Evolutionary conservation across 2,113 vertebrate species (phyloP).

Genomic region (Tringa solitaria): DNA sequence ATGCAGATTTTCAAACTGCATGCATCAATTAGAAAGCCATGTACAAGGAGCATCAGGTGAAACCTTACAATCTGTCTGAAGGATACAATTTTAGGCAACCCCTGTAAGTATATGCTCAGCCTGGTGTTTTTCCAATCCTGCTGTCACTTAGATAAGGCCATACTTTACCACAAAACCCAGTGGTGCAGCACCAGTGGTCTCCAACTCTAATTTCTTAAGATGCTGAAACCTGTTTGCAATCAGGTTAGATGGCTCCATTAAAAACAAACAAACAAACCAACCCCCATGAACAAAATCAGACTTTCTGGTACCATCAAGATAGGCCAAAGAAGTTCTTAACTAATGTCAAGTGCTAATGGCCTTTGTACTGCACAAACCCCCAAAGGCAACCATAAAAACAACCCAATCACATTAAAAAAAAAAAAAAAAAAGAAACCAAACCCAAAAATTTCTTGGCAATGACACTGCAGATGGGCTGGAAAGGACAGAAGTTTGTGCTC

Average conservation of each 20-base stretch:
- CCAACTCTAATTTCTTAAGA: neutral
- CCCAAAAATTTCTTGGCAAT: neutral
- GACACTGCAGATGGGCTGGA: neutral
- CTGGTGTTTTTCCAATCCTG: neutral
- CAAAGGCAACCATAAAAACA: neutral
- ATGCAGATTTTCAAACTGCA: slow-evolving; percentile 6
- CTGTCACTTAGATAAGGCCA: neutral
- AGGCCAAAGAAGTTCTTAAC: neutral
- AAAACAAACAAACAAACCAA: neutral
- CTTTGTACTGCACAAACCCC: neutral
- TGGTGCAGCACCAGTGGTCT: neutral
- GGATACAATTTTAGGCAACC: neutral
- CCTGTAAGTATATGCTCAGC: neutral
- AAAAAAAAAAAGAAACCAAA: neutral
- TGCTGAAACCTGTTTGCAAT: neutral
- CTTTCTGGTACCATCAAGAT: neutral
- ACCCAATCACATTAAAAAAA: neutral
- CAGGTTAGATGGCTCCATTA: neutral
- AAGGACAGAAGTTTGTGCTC: neutral
- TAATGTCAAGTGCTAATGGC: neutral
- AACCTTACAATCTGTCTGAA: neutral
- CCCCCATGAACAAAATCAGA: neutral
- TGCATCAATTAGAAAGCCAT: neutral
- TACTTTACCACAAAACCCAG: neutral
- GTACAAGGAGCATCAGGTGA: neutral